Base-by-base conservation (phyloP, 2,113 vertebrate species). In the Tetrao urogallus region DNA sequence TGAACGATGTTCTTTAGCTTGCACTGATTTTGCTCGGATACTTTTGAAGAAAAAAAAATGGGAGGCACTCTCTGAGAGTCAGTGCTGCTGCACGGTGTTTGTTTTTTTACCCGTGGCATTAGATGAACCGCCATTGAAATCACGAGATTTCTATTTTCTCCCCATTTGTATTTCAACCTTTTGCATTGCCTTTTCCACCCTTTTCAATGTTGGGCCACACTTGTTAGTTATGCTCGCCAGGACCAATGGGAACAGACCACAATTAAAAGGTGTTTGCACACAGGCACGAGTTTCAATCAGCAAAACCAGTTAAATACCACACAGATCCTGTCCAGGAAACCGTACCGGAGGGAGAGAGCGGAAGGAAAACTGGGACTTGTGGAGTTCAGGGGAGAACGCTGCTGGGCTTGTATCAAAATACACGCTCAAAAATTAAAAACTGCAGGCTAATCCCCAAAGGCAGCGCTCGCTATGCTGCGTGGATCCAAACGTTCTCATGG, bases 251-350 rank as follows among this genome's bases (percentile, higher is more conserved):
- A 95, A 64, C 83, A 90, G 86, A 77, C 81, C n/a, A 86, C 84
- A 95, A 93, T 97, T 96, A 91, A 95, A 95, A 96, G 94, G 86
- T 94, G 82, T 95, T 93, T 91, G 89, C 92, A 86, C 84, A 95
- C 90, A 94, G 92, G 82, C 76, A 95, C 67, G 86, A 92, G 93
- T 96, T 97, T 89, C 93, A 95, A 93, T 92, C 93, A 93, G 92
- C 86, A 94, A 96, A 95, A 93, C 77, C 94, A 93, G 82, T 95
- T 93, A 96, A 96, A 94, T 86, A 91, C 84, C 89, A 97, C 77
- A 89, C 92, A 92, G 93, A 90, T 88, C 92, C 93, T 16, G 1
- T 69, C 91, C 90, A 92, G 76, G 63, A 92, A 81, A 88, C 86
- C 45, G 45, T 73, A 89, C 93, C 52, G 21, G 69, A 93, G 95